These are phyloP conservation scores for Cryptus viduatorius DNA, from an alignment of 2,888 invertebrate genomes.

Conservation along the genomic window DNA sequence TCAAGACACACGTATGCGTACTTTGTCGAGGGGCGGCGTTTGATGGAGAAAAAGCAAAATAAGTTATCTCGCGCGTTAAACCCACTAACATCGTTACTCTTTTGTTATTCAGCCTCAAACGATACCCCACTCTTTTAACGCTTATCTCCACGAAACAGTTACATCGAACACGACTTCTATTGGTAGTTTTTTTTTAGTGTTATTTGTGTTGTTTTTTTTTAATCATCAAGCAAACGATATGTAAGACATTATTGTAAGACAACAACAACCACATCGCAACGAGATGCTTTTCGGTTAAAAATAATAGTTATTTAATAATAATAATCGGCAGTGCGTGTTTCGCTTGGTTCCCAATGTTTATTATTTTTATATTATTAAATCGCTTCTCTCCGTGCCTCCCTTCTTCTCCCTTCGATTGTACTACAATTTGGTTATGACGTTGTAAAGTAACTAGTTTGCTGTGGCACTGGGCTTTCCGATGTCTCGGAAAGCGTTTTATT, in stretches of 20 bases:
- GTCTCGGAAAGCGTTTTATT: background rate
- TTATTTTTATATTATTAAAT: constrained; percentile 72
- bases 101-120: constrained; percentile 53
- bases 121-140: constrained; percentile 20
- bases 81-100: constrained; percentile 18
- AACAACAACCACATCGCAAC: constrained; percentile 48
- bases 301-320: constrained; percentile 58
- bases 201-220: background rate
- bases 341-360: constrained; percentile 50
- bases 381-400: constrained; percentile 61
- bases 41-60: background rate
- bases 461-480: constrained; percentile 75
- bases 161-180: constrained; percentile 55
- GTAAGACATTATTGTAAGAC: constrained; percentile 52
- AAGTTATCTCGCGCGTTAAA: background rate
- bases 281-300: constrained; percentile 44
- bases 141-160: constrained; percentile 34
- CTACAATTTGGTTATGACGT: constrained; percentile 82
- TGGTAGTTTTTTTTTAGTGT: constrained; percentile 29
- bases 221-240: constrained; percentile 35
- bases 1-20: constrained; percentile 49
- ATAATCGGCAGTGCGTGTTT: constrained; percentile 69
- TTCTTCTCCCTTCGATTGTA: constrained; percentile 78
- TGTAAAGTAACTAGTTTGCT: constrained; percentile 77
- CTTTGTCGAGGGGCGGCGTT: constrained; percentile 36